A percentile compares a stretch with the other conserved stretches of the same genome.
phyloP scores from a whole-genome alignment of 2,113 vertebrate species.

The Lethenteron reissneri region DNA sequence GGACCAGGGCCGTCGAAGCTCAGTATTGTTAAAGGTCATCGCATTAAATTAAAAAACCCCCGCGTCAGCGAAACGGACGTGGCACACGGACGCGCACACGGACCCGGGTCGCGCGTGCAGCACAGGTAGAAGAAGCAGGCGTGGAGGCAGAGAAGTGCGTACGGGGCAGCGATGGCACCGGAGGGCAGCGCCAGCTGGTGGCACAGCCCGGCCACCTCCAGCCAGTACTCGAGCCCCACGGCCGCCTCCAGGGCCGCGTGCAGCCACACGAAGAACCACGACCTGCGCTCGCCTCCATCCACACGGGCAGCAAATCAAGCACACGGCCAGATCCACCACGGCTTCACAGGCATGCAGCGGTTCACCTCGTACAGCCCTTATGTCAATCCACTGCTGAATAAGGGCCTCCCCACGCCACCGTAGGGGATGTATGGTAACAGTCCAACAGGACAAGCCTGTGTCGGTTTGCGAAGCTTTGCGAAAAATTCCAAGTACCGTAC shows the following conservation, averaged over 20 bases:
- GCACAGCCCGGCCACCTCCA: slow-evolving; percentile 54
- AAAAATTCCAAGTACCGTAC: too few species aligned
- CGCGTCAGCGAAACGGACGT: neutral
- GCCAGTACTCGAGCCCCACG: slow-evolving; percentile 56
- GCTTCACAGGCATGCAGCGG: too few species aligned
- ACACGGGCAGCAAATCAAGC: too few species aligned
- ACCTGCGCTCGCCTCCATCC: slow-evolving; percentile 23
- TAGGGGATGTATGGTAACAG: too few species aligned
- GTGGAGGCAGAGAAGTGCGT: slow-evolving; percentile 39
- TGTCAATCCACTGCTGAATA: too few species aligned
- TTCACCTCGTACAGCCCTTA: too few species aligned
- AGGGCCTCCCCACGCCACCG: too few species aligned
- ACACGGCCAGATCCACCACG: too few species aligned
- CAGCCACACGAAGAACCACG: slow-evolving; percentile 37
- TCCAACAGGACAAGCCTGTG: too few species aligned
- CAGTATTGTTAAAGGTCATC: neutral
- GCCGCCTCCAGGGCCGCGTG: slow-evolving; percentile 41
- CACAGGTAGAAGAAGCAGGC: slow-evolving; percentile 42
- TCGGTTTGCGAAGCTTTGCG: too few species aligned
- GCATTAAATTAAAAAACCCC: neutral
- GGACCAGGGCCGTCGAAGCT: neutral
- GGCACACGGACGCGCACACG: slow-evolving; percentile 8
- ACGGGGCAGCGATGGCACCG: slow-evolving; percentile 40
- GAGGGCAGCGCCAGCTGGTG: slow-evolving; percentile 42
- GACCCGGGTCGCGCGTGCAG: slow-evolving; percentile 49